Evolutionary conservation across 2,797 vertebrate genomes (phyloP).

Genomic region (Melanotaenia parkinsoni): DNA sequence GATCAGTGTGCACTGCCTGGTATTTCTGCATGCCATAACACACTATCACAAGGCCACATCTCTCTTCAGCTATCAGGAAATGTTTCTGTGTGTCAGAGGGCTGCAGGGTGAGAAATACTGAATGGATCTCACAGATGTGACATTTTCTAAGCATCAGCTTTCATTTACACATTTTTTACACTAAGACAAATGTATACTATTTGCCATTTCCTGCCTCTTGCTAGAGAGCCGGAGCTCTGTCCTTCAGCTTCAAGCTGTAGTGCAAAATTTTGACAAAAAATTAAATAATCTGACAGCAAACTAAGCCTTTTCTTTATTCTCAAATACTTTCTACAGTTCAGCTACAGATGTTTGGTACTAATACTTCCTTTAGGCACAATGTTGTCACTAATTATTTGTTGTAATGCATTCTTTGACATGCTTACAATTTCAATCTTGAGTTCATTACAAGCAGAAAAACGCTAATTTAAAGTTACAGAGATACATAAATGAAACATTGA

Average conservation of each 20-base stretch:
- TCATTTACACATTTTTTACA: conserved; percentile 7
- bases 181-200: not conserved
- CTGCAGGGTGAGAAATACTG: conserved; percentile 36
- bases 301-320: not conserved
- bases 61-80: conserved; percentile 29
- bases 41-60: conserved; percentile 35
- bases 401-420: not conserved
- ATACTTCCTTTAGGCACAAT: too few species aligned
- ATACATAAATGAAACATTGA: conserved; percentile 7
- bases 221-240: not conserved
- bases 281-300: not conserved
- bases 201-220: not conserved
- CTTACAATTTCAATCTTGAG: too few species aligned
- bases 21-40: conserved; percentile 33
- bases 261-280: not conserved
- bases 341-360: too few species aligned
- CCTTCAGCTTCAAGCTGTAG: not conserved
- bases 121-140: conserved; percentile 29
- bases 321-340: too few species aligned
- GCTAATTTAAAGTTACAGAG: not conserved
- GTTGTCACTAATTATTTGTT: too few species aligned
- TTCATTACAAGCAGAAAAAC: not conserved
- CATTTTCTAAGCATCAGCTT: conserved; percentile 18
- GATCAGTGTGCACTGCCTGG: conserved; percentile 46
- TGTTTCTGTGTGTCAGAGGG: conserved; percentile 36